Conservation (phyloP, 2,113 vertebrate genomes). For the Poicephalus gulielmi region DNA sequence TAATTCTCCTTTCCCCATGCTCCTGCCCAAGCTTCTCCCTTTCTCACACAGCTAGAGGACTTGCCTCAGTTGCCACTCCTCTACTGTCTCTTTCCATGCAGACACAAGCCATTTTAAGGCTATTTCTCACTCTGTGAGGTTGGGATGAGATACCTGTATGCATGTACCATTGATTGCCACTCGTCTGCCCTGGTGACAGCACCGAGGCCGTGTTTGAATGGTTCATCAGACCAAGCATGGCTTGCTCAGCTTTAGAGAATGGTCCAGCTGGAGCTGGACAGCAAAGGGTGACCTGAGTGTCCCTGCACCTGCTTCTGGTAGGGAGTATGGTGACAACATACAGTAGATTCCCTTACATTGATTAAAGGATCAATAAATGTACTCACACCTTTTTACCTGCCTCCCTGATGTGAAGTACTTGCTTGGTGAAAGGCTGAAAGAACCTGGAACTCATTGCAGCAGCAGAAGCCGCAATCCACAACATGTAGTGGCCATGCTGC, state of each 20-base stretch:
- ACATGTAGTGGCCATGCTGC: not conserved
- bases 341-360: rapidly evolving
- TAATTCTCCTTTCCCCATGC: not conserved
- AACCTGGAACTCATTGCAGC: not conserved
- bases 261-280: not conserved
- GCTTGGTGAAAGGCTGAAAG: not conserved
- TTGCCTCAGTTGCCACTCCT: not conserved
- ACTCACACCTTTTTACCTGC: not conserved
- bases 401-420: not conserved
- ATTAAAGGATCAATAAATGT: rapidly evolving
- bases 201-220: rapidly evolving
- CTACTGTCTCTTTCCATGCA: not conserved
- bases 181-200: not conserved
- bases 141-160: not conserved
- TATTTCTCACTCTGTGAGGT: not conserved
- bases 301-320: not conserved
- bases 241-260: not conserved
- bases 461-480: not conserved
- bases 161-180: rapidly evolving
- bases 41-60: not conserved
- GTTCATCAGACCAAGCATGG: not conserved
- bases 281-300: not conserved
- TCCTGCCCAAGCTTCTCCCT: not conserved
- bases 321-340: not conserved
- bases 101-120: not conserved